Base-by-base conservation (phyloP, 2,797 vertebrate species). In the Hoplostethus mediterraneus region DNA sequence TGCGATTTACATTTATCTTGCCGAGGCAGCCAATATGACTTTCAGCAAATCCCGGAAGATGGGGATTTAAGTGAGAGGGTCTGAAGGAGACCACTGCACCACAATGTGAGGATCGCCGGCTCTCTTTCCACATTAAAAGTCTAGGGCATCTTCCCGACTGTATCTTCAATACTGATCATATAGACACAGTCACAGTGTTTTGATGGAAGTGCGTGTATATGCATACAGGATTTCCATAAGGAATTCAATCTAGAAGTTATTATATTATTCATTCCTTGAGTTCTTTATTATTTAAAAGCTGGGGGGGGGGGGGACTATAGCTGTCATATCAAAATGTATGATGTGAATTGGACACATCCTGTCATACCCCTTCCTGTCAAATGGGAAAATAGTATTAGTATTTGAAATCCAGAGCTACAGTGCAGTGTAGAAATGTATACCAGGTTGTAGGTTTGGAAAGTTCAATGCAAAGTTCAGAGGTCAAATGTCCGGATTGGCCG, bases 11-110 rank as follows among this genome's bases (percentile, higher is more conserved):
- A 92, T 90, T 89, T 87, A 87, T 92, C 91, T 92, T 82, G 85
- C 82, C 69, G 4, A 92, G 75, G 91, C 92, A 94, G 92, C 90
- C 92, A 93, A 92, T 93, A 92, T 93, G 91, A 85, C 73, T 88
- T 90, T 90, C 75, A 81, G 89, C 90, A 91, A 85, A 90, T 91
- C 86, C 85, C 86, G 85, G 78, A 89, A 93, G 91, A 93, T 77
- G 89, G 90, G 74, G 57, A 82, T 85, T 80, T 82, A 76, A 82
- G 78, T 64, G 79, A 77, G 63, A 77, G 63, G 79, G 69, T 57
- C 74, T 68, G 80, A 75, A 79, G 65, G 55, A 81, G 81, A 69
- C 83, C 75, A 68, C 68, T 72, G 71, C 59, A 59, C 21, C 61
- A 80, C 76, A 71, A 47, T 83, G 58, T 83, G 33, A 47, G 70